Evolutionary conservation across 2,797 vertebrate species (phyloP).

Genomic region (Erpetoichthys calabaricus): DNA sequence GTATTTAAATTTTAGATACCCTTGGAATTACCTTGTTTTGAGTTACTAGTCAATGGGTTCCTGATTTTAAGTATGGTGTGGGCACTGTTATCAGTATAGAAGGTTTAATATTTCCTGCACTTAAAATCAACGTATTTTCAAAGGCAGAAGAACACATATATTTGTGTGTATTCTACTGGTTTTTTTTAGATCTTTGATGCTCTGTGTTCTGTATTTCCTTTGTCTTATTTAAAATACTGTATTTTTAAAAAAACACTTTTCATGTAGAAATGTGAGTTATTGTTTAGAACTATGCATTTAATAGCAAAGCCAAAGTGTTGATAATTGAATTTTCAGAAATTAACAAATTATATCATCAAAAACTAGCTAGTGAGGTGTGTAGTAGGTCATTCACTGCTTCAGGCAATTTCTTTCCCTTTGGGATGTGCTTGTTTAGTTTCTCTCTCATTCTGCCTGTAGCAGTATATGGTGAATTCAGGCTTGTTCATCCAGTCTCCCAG

Average conservation of each 20-base stretch:
- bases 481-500: slow-evolving; percentile 47
- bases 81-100: slow-evolving; percentile 48
- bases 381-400: slow-evolving; percentile 70
- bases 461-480: slow-evolving; percentile 62
- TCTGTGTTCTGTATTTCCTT: no score
- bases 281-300: slow-evolving; percentile 36
- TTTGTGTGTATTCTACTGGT: no score
- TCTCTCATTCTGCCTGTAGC: slow-evolving; percentile 67
- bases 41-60: no score
- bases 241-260: slow-evolving; percentile 30
- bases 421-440: slow-evolving; percentile 79
- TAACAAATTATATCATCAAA: slow-evolving; percentile 66
- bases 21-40: no score
- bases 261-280: slow-evolving; percentile 47
- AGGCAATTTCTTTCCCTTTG: slow-evolving; percentile 63
- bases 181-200: no score
- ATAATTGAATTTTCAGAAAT: slow-evolving; percentile 56
- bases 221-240: no score
- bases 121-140: slow-evolving; percentile 83
- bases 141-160: slow-evolving; percentile 43
- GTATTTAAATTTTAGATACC: no score
- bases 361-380: slow-evolving; percentile 39
- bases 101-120: slow-evolving; percentile 65
- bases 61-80: no score
- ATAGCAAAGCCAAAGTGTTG: slow-evolving; percentile 40